These are phyloP conservation scores for Turnix velox DNA, from an alignment of 2,113 vertebrate species.

Conservation along the genomic window DNA sequence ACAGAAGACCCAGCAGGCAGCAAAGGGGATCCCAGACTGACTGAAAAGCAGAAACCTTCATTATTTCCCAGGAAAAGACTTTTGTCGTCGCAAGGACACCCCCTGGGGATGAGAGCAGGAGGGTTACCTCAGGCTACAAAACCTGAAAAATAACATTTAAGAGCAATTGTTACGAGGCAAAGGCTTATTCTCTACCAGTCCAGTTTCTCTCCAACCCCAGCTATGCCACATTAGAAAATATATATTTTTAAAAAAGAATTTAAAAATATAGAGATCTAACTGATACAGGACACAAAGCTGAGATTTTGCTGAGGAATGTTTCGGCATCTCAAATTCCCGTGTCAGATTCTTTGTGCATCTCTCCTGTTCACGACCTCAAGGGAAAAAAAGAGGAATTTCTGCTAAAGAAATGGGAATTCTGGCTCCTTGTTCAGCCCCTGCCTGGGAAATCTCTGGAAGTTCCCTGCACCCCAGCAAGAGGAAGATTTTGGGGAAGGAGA, in stretches of 20 bases:
- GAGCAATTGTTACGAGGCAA: background rate
- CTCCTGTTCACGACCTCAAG: background rate
- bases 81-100: slow-evolving; percentile 33
- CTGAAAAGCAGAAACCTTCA: slow-evolving; percentile 43
- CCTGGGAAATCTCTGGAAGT: background rate
- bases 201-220: background rate
- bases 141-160: slow-evolving; percentile 61
- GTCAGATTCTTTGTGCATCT: background rate
- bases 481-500: background rate
- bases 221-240: background rate
- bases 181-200: background rate
- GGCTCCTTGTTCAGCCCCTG: background rate
- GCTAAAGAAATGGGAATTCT: background rate
- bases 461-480: background rate
- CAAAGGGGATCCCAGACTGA: background rate
- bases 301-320: background rate
- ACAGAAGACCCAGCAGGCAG: background rate
- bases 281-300: background rate
- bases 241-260: background rate
- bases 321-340: background rate
- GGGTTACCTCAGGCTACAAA: background rate
- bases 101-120: slow-evolving; percentile 16
- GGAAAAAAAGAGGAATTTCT: background rate
- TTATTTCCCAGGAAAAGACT: slow-evolving; percentile 4
- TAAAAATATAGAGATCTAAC: rapidly evolving